Evolutionary conservation across 2,797 vertebrate genomes (phyloP), one percentile per base, ranked within the genome.

Genomic region (Diplodus puntazzo): DNA sequence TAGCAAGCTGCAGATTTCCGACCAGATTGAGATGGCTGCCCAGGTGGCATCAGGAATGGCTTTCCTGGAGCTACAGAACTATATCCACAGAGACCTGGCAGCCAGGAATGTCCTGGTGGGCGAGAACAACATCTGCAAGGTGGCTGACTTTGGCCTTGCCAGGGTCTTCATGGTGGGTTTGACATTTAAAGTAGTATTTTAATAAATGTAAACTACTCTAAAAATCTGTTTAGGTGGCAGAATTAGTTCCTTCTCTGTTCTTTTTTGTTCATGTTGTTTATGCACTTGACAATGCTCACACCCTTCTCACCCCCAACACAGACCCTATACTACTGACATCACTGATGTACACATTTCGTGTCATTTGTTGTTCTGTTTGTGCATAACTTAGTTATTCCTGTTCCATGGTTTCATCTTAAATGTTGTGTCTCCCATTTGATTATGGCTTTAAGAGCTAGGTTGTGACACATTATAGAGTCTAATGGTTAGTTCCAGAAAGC

Each of bases 41-140:
- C 98, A 99, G 87, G 97, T 99, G 60, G 97, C 98, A 0, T 91
- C 96, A 0, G 98, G 98, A 12, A 99, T 99, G 98, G 97, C 97
- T 3, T 99, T 96, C 67, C 93, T 99, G 52, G 98, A 99, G 91
- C 89, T 94, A 1, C 97, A 98, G 92, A 99, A 98, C 90, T 99
- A 98, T 63, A 99, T 99, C 82, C 98, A 99, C 87, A 94, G 98
- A 89, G 98, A 99, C 88, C 92, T 99, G 88, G 98, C 98, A 52
- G 98, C 98, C 64, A 95, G 98, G 83, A 99, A 99, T 34, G 97
- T 99, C 45, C 95, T 99, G 66, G 98, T 99, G 85, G 97, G 97
- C 1, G 98, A 99, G 53, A 97, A 98, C 82, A 96, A 94, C 84
- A 88, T 97, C 92, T 99, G 97, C 94, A 99, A 99, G 94, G 96